Evolutionary conservation across 23 tunicate species (phyloP), one percentile per base, ranked within the genome.

Genomic region (Halocynthia aurantium): DNA sequence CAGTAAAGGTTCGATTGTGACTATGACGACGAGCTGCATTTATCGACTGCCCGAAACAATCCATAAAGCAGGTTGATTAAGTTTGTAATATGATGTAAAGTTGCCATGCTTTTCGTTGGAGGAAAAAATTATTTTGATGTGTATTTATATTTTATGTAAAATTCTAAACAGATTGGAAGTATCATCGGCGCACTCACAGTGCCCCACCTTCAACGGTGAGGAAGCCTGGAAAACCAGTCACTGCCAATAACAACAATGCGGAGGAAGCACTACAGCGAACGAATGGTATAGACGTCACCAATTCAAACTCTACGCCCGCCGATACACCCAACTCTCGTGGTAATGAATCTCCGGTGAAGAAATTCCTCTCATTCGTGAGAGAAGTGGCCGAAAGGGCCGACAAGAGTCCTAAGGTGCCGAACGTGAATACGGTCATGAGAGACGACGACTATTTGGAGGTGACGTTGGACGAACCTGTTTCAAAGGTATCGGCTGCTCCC

Each of bases 401-500:
- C 44, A 31, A 31, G 44, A 31, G 44, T 31, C 4, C 44, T 31
- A 31, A 31, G 44, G 44, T 31, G 44, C 44, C 44, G 44, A 31
- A 31, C 44, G 44, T 31, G 44, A 31, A 31, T 31, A 0, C 44
- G 44, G 44, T 31, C 44, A 31, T 31, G 44, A 31, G 44, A 20
- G 76, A 69, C 82, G 95, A 72, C 65, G 95, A 88, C 69, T 70
- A 83, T 52, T 77, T 88, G 56, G 95, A 88, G 60, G 95, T 88
- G 15, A 83, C 83, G 6, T 52, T 88, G 57, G 81, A 83, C 51
- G 95, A 88, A 53, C 13, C 62, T 9, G 63, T 21, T 58, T 15
- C 64, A 31, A 31, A 31, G 1, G 44, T 31, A 31, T 31, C 44
- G 1, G 44, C 44, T 31, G 4, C 44, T 31, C 4, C 44, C 44